Evolutionary conservation across 1,140 invertebrate genomes (phyloP), one percentile per base, ranked within the genome.

Genomic region (Lepeophtheirus salmonis): DNA sequence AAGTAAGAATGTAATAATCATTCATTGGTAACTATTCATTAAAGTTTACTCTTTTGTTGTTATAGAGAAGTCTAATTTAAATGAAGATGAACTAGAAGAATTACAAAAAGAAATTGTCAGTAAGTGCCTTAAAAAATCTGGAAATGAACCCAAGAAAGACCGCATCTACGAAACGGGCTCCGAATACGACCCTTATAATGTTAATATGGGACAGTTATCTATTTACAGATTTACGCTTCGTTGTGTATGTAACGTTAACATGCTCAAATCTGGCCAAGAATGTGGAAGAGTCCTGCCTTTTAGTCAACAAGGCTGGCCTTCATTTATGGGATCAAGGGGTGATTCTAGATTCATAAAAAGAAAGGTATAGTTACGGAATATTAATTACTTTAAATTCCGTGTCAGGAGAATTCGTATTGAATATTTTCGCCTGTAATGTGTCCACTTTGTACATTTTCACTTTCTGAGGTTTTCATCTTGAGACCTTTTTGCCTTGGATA

Each of bases 171-270:
- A 61, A 30, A 61, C 59, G 16, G 41, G 41, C 13, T 61, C 59
- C 13, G 59, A 61, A 2, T 61, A 61, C 25, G 26, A 61, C 25
- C 50, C 59, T 3, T 54, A 55, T 14, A 20, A 20, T 3, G 49
- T 61, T 12, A 61, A 61, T 23, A 61, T 61, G 59, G 59, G 59
- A 26, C 59, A 61, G 54, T 17, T 61, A 3, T 17, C 49, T 3
- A 50, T 61, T 10, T 61, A 61, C 23, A 21, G 59, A 21, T 61
- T 61, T 50, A 18, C 50, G 12, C 49, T 61, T 14, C 16, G 59
- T 2, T 61, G 59, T 25, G 25, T 24, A n/a, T 61, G 59, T 25
- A 25, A 61, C 22, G 13, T 12, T n/a, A 2, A 16, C 1, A 14
- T 56, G 23, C 51, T 61, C 2, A 53, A 20, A 13, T 3, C 16